These are phyloP conservation scores for Zoanthus solanderi DNA, from an alignment of 92 coral and sea anemone species.

Conservation along the genomic window DNA sequence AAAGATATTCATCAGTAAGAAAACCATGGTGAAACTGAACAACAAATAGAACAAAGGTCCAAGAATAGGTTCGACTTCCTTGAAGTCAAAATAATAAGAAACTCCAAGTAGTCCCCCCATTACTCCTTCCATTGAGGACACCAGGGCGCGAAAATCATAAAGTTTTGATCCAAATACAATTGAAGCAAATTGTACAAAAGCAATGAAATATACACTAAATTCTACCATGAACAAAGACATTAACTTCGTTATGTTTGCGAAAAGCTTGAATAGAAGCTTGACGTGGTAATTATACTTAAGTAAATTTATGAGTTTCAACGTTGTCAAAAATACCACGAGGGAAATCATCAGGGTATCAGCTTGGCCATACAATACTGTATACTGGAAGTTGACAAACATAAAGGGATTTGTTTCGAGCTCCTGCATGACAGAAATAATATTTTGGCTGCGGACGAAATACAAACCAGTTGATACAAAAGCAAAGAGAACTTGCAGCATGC, in stretches of 20 bases:
- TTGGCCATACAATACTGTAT: constrained; percentile 64
- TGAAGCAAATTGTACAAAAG: constrained; percentile 68
- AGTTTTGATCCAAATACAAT: constrained; percentile 71
- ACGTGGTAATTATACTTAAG: constrained; percentile 78
- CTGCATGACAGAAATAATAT: constrained; percentile 65
- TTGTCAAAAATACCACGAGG: constrained; percentile 77
- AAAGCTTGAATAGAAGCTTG: constrained; percentile 69
- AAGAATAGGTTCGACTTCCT: constrained; percentile 67
- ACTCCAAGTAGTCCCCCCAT: constrained; percentile 77
- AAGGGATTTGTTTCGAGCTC: constrained; percentile 73
- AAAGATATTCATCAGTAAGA: constrained; percentile 78
- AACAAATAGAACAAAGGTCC: constrained; percentile 70
- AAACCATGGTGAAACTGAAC: constrained; percentile 73
- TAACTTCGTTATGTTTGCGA: constrained; percentile 64
- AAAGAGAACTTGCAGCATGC: constrained; percentile 68
- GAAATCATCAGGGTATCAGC: constrained; percentile 71
- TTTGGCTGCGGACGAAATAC: constrained; percentile 74
- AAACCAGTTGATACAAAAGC: constrained; percentile 64
- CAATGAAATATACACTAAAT: constrained; percentile 71
- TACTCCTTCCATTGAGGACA: constrained; percentile 70
- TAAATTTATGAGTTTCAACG: constrained; percentile 72
- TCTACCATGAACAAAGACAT: constrained; percentile 74
- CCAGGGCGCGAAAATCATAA: constrained; percentile 65
- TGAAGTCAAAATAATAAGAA: constrained; percentile 59
- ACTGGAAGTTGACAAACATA: constrained; percentile 81